Evolutionary conservation across 2,113 vertebrate species (phyloP), one percentile per base, ranked within the genome.

Genomic region (Propithecus coquereli): DNA sequence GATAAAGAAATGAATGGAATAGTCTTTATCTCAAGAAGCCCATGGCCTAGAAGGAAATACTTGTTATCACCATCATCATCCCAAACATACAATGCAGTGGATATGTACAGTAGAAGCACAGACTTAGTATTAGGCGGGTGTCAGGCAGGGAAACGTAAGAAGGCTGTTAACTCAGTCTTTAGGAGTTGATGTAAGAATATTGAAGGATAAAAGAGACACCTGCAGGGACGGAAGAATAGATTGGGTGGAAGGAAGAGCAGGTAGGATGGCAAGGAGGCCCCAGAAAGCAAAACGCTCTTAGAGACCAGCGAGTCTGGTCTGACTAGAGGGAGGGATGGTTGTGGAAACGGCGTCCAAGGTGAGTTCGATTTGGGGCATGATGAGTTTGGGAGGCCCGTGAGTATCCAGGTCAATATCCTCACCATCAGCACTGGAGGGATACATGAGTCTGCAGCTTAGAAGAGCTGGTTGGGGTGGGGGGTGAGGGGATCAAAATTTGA

Each of bases 251-350:
- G 37, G 22, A 68, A 73, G 40, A 61, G 7, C 45, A 13, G 1
- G 1, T 6, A 25, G 2, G 8, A 54, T 0, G 66, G 13, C 20
- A 32, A 43, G 6, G 27, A 70, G 32, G n/a, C 23, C 30, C 0
- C 9, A 63, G 59, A 73, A 76, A 82, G 47, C 90, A 74, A 7
- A 40, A 57, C 37, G 18, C 9, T 34, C 43, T n/a, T 37, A n/a
- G 50, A 68, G 34, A 63, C 25, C n/a, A 87, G n/a, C 61, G 43
- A 22, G 12, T 22, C 13, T 57, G 10, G 3, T 81, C 32, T 89
- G n/a, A 59, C 22, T 50, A 65, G 25, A 61, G 8, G 2, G 13
- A 22, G 4, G 2, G 10, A 32, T 40, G 2, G 16, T 32, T 45
- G 40, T 23, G 4, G 54, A 79, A 32, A 77, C 5, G 9, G n/a